Evolutionary conservation across 2,113 vertebrate genomes (phyloP), one percentile per base, ranked within the genome.

Genomic region (Tragulus kanchil): DNA sequence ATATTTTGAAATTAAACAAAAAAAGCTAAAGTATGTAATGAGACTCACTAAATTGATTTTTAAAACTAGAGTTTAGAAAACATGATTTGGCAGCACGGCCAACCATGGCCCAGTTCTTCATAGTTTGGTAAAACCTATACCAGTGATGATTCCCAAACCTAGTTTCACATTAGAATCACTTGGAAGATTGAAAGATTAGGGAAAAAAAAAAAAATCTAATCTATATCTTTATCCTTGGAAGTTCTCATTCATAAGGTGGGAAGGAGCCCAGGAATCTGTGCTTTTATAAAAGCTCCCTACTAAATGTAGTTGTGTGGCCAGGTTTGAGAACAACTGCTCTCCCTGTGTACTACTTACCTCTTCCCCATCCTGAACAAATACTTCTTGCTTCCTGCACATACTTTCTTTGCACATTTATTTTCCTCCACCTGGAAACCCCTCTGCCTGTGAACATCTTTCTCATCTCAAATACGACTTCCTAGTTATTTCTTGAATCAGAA

Each of bases 201-300:
- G 36, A 36, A 28, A 85, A 92, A 78, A 61, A 64, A 31, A 58
- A 77, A 3, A 14, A 75, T 10, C 58, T 85, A 89, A 90, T 83
- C n/a, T 89, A 79, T 19, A 71, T 52, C 28, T 52, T 52, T 50
- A 87, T 31, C 36, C 28, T 97, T 26, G 28, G 96, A 95, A 89
- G 62, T 96, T 54, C 31, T 93, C 78, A 61, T 67, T 93, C 16
- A 61, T 71, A 82, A 67, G 2, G 14, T 81, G 52, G 36, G 36
- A 83, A 69, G 75, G 21, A 59, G 12, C 61, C 78, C 36, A 81
- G 61, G 94, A 95, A 91, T 26, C 23, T 59, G 45, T 75, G 26
- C 75, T 95, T 97, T 91, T 82, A 94, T 90, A 58, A 89, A 94
- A 83, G 8, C 42, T 87, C 48, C 71, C 83, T 12, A 90, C 62